These are phyloP conservation scores for Xestia rhomboidea DNA, from an alignment of 2,888 invertebrate species.

Conservation along the genomic window DNA sequence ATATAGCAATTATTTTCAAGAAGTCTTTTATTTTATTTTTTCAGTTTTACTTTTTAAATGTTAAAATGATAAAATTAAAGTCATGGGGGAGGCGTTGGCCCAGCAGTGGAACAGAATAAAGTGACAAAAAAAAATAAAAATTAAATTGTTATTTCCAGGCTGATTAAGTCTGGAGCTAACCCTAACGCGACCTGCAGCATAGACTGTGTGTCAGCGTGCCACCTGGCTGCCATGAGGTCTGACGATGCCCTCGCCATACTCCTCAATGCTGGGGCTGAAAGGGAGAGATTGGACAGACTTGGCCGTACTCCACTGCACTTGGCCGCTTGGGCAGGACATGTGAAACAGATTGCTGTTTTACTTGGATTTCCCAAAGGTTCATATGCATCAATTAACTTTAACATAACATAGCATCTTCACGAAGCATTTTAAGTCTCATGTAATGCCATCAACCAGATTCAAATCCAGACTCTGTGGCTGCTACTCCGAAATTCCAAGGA, in stretches of 20 bases:
- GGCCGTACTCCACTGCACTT: constrained; percentile 83
- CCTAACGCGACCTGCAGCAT: constrained; percentile 70
- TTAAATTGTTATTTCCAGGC: constrained; percentile 56
- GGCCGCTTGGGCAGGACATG: constrained; percentile 79
- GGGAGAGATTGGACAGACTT: constrained; percentile 72
- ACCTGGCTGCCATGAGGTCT: constrained; percentile 78
- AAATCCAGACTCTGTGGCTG: too few relatives aligned
- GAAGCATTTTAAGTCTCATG: not conserved
- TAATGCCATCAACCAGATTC: not conserved
- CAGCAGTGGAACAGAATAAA: too few relatives aligned
- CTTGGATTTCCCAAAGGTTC: constrained; percentile 72
- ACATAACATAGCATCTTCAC: not conserved
- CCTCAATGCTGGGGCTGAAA: constrained; percentile 73
- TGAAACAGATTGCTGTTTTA: constrained; percentile 72
- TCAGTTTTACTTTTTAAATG: too few relatives aligned
- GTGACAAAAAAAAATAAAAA: not conserved
- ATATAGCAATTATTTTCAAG: not conserved
- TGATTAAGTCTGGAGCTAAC: constrained; percentile 69
- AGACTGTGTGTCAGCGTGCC: constrained; percentile 70
- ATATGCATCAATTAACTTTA: not conserved
- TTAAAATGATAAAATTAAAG: too few relatives aligned
- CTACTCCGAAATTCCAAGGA: not conserved
- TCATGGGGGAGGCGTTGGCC: too few relatives aligned
- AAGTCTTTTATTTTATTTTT: too few relatives aligned
- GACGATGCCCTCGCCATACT: constrained; percentile 75